Base-by-base conservation (phyloP, 2,113 vertebrate genomes). In the Lethenteron camtschaticum region DNA sequence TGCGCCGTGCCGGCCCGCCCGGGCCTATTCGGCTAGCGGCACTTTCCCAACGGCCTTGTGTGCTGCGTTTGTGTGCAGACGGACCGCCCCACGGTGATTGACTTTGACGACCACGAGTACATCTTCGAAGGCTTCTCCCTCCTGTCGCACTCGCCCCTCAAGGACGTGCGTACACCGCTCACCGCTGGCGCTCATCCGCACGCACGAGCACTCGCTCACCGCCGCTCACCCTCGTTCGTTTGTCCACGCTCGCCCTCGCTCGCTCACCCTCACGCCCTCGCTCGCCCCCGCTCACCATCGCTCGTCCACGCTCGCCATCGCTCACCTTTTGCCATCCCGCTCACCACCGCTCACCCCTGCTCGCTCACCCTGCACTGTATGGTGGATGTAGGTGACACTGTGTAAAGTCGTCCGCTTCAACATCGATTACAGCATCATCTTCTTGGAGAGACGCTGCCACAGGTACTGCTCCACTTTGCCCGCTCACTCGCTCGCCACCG, bases 371-470 rank as follows among this genome's bases (percentile, higher is more conserved):
- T 3, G 24, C 4, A 4, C 24, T 41, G 24, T 41, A 41, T 76
- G 68, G 73, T 20, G 69, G 0, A 79, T 81, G 55, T 83, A 99
- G 94, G 92, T 99, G 76, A 90, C 94, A 76, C 78, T 96, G 75
- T 99, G 94, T 81, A 88, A 90, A 78, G 94, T 99, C 77, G 96
- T 99, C 78, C 85, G 94, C 78, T 99, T 99, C 84, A 99, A 99
- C 84, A 99, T 99, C 80, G 94, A 99, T 81, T 99, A 99, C 84
- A 99, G 88, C 71, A 96, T 99, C 78, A 91, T 96, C 82, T 99
- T 99, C 80, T 96, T 99, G 72, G 88, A 99, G 94, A 99, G 79
- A 94, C 94, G 88, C 84, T 88, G 77, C 94, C 94, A 11, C 91
- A 99, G 91, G 94, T 96, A 83, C 84, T 87, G 71, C 69, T 41